Base-by-base conservation (phyloP, 2,888 invertebrate genomes). In the Tetrapedia diversipes region DNA sequence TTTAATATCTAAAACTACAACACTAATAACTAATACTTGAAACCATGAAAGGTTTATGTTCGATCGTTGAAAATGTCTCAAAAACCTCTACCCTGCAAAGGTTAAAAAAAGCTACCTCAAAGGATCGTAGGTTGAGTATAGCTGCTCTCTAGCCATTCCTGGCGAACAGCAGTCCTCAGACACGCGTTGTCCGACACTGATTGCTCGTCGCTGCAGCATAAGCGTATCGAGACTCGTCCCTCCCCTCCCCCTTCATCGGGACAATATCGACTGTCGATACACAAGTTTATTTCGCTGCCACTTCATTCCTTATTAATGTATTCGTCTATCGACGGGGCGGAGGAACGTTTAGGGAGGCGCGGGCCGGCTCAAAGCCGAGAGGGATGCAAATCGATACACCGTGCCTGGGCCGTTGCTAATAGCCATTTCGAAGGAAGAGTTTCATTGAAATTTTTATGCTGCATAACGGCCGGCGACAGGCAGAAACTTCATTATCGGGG, bases 231-330 rank as follows among this genome's bases (percentile, higher is more conserved):
- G n/a, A n/a, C n/a, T n/a, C n/a, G n/a, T n/a, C n/a, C n/a, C n/a
- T n/a, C n/a, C n/a, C n/a, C n/a, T n/a, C n/a, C n/a, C 75, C 86
- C 84, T 79, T 80, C 79, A 84, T 83, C 79, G 79, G 70, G 56
- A 67, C 72, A 45, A 75, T 86, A 85, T 85, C 79, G 84, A 74
- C 83, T 81, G 75, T 56, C 82, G n/a, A n/a, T 79, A 86, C 85
- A 78, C 73, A 80, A 80, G 77, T 80, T 82, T 78, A 79, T 84
- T 81, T 84, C 64, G 56, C 64, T 49, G 69, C 76, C 75, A 77
- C 67, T 76, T 77, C 80, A 79, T 86, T 74, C 66, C 53, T 54
- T 79, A 83, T 86, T 85, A 84, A 85, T 86, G 80, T 83, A 86
- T 80, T 83, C 83, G 80, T 68, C 79, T 59, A 72, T 75, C 45